These are phyloP conservation scores for Nezara viridula DNA, from an alignment of 2,888 invertebrate species.

Conservation along the genomic window DNA sequence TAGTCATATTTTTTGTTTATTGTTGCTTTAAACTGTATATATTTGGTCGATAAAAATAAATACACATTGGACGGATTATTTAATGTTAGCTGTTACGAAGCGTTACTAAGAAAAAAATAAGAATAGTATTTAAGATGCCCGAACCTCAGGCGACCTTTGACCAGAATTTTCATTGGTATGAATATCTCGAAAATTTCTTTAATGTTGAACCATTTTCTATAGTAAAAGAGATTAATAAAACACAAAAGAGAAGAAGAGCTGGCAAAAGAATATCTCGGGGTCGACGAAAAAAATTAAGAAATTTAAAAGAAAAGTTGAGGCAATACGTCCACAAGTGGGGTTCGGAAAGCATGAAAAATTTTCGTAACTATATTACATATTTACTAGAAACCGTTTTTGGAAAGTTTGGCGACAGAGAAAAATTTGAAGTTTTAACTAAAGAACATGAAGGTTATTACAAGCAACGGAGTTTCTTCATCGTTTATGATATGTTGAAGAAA, in stretches of 20 bases:
- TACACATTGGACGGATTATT: background rate
- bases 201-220: slow-evolving; percentile 6
- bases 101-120: background rate
- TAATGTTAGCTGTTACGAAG: background rate
- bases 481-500: background rate
- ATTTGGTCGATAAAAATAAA: background rate
- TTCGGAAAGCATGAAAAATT: background rate
- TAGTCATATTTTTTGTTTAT: slow-evolving; percentile 29
- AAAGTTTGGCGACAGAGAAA: background rate
- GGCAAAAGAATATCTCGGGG: background rate
- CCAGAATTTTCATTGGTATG: slow-evolving; percentile 12
- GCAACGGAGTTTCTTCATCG: slow-evolving; percentile 21
- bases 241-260: background rate
- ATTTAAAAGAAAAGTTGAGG: background rate
- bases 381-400: background rate
- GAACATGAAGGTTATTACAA: background rate
- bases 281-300: background rate
- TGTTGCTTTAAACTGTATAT: slow-evolving; percentile 16
- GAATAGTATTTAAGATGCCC: background rate
- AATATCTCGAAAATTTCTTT: slow-evolving; percentile 23
- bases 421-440: background rate
- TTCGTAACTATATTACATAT: background rate
- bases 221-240: background rate
- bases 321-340: background rate
- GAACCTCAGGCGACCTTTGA: background rate